Conservation (phyloP, 1,140 invertebrate species). For the Drosophila novamexicana region DNA sequence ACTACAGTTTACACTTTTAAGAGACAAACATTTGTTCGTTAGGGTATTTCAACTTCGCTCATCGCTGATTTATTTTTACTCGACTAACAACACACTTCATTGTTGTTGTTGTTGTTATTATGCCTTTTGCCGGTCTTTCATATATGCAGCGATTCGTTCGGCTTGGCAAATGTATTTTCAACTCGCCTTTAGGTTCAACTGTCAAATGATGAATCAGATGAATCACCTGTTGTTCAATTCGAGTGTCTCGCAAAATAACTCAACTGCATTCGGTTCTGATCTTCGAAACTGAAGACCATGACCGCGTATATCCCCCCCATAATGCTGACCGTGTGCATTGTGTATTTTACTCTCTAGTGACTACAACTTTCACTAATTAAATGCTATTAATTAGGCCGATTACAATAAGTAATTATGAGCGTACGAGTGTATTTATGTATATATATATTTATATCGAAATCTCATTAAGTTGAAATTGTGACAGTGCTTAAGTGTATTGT, state of each 20-base stretch:
- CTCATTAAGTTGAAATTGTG: slow-evolving; percentile 17
- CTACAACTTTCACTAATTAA: slow-evolving; percentile 53
- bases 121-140: slow-evolving; percentile 21
- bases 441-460: slow-evolving; percentile 7
- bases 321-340: not conserved
- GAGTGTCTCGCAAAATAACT: slow-evolving; percentile 29
- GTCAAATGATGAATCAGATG: slow-evolving; percentile 38
- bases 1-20: too few relatives aligned
- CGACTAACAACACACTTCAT: slow-evolving; percentile 19
- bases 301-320: not conserved
- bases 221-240: slow-evolving; percentile 43
- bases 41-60: slow-evolving; percentile 52
- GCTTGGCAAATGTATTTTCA: slow-evolving; percentile 23
- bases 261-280: slow-evolving; percentile 10
- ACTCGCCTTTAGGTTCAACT: slow-evolving; percentile 35
- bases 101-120: slow-evolving; percentile 16
- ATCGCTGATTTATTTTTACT: slow-evolving; percentile 7
- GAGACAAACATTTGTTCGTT: too few relatives aligned
- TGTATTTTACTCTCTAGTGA: not conserved
- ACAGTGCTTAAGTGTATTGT: slow-evolving; percentile 9
- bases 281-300: not conserved
- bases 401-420: slow-evolving; percentile 28
- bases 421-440: not conserved
- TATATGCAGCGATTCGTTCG: slow-evolving; percentile 5
- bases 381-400: slow-evolving; percentile 27